Base-by-base conservation (phyloP, 1,140 invertebrate species). In the Ooceraea biroi region DNA sequence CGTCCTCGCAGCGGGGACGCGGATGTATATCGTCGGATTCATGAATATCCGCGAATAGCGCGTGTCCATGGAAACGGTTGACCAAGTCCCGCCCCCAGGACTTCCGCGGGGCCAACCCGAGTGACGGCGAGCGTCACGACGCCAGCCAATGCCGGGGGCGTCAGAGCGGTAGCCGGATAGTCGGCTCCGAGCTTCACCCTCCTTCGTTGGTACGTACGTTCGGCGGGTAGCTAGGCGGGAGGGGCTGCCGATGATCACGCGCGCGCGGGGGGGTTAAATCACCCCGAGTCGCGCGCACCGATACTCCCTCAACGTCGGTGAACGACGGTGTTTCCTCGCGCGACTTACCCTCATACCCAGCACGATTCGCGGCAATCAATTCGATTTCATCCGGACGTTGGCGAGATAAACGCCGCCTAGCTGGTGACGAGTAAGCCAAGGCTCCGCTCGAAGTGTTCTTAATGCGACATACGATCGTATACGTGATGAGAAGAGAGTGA, bases 21-120 rank as follows among this genome's bases (percentile, higher is more conserved):
- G 50, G 25, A 44, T n/a, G 57, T 36, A 46, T n/a, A 68, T 14
- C 48, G 52, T n/a, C 27, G 46, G 44, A 57, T 30, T 50, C 65
- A 71, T 68, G 84, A 86, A 84, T 87, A 88, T 58, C 80, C 44
- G 76, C 36, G 36, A 36, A 36, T 36, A 50, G 61, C 55, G n/a
- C 73, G 90, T 91, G 84, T 72, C 91, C 92, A 92, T 91, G 91
- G 85, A 57, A 89, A 92, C 91, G 87, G 7, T 11, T 25, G 12
- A 0, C 3, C 14, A 22, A 66, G 82, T 69, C 60, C 25, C 91
- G 91, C 91, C 92, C 90, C 88, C 60, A 76, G n/a, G 30, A 19
- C 30, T 11, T 0, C 11, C n/a, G 11, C 60, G 36, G 73, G 77
- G 30, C 90, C 92, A 92, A 92, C 89, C 92, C 87, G 61, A 61